Conservation (phyloP, 2,888 invertebrate genomes). For the Eudasyphora cyanicolor region DNA sequence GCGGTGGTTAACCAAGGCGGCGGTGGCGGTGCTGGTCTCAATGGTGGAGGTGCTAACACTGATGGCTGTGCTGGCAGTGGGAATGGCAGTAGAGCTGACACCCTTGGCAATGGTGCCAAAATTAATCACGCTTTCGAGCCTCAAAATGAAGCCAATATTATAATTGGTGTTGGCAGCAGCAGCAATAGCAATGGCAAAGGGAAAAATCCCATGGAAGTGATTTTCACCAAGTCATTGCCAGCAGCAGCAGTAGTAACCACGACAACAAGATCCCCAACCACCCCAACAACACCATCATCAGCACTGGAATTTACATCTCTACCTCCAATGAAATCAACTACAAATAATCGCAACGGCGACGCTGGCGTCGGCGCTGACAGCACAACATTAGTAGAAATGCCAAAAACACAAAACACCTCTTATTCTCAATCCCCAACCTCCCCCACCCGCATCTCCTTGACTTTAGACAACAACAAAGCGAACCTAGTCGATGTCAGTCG, state of each 20-base stretch:
- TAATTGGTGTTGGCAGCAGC: constrained; percentile 60
- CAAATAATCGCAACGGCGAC: constrained; percentile 30
- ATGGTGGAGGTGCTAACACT: constrained; percentile 28
- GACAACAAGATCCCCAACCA: not conserved
- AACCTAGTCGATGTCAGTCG: constrained; percentile 68
- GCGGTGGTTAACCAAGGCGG: constrained; percentile 29
- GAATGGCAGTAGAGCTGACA: constrained; percentile 5
- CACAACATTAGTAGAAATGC: constrained; percentile 40
- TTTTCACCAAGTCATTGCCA: constrained; percentile 68
- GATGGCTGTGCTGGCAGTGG: not conserved
- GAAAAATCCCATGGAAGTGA: constrained; percentile 70
- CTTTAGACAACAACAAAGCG: constrained; percentile 28
- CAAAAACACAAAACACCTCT: constrained; percentile 66
- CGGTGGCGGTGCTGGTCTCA: not conserved
- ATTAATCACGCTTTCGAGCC: constrained; percentile 76
- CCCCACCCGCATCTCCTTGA: constrained; percentile 47
- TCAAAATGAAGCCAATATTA: constrained; percentile 69
- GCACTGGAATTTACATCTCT: too few species aligned
- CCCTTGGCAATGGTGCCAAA: constrained; percentile 69
- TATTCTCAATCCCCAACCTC: not conserved
- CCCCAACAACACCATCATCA: too few species aligned
- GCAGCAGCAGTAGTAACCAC: constrained; percentile 3
- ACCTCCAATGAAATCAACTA: too few species aligned
- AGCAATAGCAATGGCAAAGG: constrained; percentile 66
- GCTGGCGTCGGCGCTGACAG: not conserved